Evolutionary conservation across 2,113 vertebrate species (phyloP).

Genomic region (Hypocryptadius cinnamomeus): DNA sequence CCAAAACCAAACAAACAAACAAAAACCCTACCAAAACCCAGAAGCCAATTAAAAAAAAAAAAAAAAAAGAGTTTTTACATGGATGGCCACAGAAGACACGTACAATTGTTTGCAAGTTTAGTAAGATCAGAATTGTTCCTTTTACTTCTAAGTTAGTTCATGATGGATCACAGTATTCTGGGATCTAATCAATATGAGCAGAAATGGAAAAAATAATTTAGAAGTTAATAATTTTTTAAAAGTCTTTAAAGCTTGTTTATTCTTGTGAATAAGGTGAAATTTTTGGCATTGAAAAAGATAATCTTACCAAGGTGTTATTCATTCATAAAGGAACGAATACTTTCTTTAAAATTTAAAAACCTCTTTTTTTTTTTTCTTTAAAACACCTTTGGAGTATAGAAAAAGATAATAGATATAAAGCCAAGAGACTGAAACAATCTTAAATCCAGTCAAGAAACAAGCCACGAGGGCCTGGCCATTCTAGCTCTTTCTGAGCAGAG

Average conservation of each 20-base stretch:
- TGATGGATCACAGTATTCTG: background rate
- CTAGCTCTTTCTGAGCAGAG: background rate
- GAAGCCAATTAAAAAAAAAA: background rate
- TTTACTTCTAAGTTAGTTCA: background rate
- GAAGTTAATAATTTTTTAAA: background rate
- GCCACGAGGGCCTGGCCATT: background rate
- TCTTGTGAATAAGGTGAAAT: background rate
- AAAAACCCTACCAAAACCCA: background rate
- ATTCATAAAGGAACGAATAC: background rate
- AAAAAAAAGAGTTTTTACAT: background rate
- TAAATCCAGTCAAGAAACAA: background rate
- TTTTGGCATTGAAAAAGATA: background rate
- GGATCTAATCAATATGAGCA: background rate
- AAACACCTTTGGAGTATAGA: background rate
- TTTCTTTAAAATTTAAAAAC: background rate
- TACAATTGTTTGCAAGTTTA: background rate
- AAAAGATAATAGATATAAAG: background rate
- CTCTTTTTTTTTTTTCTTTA: no score
- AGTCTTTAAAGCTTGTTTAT: background rate
- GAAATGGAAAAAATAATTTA: background rate
- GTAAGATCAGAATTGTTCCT: background rate
- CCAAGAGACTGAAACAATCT: background rate
- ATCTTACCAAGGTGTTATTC: background rate
- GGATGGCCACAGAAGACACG: rapidly evolving
- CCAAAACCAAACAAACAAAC: background rate